Conservation (phyloP, 2,888 invertebrate species). For the Thymelicus acteon region DNA sequence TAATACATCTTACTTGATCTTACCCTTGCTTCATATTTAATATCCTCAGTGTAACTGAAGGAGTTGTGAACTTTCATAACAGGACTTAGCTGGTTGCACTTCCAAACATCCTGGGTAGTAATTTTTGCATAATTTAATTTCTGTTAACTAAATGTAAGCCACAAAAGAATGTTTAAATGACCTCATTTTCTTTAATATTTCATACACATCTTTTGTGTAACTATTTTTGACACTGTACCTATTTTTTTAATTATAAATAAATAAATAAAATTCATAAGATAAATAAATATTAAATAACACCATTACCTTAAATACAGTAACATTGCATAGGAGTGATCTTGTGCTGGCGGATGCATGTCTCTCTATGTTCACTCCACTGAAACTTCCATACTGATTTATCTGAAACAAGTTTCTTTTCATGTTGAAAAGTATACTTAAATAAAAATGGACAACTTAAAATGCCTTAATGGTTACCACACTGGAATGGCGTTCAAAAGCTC, state of each 20-base stretch:
- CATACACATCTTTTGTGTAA: too few species aligned
- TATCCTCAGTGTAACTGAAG: conserved; percentile 54
- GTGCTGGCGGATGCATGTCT: background rate
- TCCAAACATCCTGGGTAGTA: conserved; percentile 6
- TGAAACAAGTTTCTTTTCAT: background rate
- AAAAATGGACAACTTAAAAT: too few species aligned
- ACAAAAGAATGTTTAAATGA: too few species aligned
- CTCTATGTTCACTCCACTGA: background rate
- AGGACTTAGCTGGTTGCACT: background rate
- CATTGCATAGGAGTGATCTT: background rate
- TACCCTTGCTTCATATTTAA: conserved; percentile 57
- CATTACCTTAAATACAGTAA: conserved; percentile 14
- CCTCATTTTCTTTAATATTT: too few species aligned
- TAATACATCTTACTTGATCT: conserved; percentile 25
- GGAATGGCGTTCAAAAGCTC: too few species aligned
- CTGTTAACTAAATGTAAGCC: too few species aligned
- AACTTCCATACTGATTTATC: conserved; percentile 13
- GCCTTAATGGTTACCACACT: too few species aligned
- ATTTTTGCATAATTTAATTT: too few species aligned
- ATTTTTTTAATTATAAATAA: too few species aligned
- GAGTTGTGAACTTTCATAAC: conserved; percentile 53
- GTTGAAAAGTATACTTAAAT: too few species aligned
- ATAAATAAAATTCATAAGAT: too few species aligned
- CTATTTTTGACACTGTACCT: too few species aligned
- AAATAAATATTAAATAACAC: background rate